Percentiles rank a stretch among this genome's conserved stretches.
phyloP scores from a whole-genome alignment of 2,113 vertebrate genomes.

The Colossoma macropomum region DNA sequence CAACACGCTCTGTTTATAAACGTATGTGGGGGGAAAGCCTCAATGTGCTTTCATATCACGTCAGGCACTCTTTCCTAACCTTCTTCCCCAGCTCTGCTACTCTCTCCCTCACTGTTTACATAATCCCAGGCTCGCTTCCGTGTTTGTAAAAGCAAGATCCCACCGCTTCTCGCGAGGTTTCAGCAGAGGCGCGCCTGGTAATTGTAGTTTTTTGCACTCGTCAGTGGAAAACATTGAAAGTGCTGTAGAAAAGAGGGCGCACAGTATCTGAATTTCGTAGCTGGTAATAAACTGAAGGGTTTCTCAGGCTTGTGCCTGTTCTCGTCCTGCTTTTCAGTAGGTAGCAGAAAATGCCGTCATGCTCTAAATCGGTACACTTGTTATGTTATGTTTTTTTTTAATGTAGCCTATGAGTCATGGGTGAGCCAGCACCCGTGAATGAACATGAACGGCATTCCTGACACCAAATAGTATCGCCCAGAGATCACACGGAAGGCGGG shows the following conservation, averaged over 20 bases:
- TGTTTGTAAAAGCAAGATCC: conserved; percentile 52
- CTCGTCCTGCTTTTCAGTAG: not conserved
- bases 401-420: conserved; percentile 64
- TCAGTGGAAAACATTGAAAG: not conserved
- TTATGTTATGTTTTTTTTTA: not conserved
- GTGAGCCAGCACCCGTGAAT: conserved; percentile 52
- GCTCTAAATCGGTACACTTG: not conserved
- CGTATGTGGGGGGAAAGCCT: not conserved
- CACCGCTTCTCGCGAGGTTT: conserved; percentile 70
- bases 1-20: not conserved
- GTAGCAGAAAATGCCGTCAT: not conserved
- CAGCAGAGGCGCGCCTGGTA: conserved; percentile 38
- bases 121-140: conserved; percentile 56
- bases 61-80: not conserved
- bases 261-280: not conserved
- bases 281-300: not conserved
- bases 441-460: conserved; percentile 59
- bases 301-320: not conserved
- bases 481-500: conserved; percentile 62
- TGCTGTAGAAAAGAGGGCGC: not conserved
- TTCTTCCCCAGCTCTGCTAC: conserved; percentile 8
- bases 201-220: conserved; percentile 65
- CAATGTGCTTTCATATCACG: conserved; percentile 9
- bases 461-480: conserved; percentile 57
- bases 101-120: conserved; percentile 68